Percentiles rank a stretch among this genome's conserved stretches.
Conservation (phyloP, 2,113 vertebrate species). For the Helogale parvula region DNA sequence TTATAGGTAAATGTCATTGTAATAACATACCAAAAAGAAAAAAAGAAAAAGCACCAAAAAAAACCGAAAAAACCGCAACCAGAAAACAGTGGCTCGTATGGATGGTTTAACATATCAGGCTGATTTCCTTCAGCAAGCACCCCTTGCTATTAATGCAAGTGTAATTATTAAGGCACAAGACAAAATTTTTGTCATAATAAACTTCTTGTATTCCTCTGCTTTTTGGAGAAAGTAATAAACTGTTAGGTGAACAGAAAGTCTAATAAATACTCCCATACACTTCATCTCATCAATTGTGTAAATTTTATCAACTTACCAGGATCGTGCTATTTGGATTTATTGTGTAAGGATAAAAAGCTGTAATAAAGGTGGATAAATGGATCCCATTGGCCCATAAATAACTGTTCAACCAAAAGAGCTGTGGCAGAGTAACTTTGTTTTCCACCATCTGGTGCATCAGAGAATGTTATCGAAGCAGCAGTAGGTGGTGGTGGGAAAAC, state of each 20-base stretch:
- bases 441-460: conserved; percentile 68
- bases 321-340: conserved; percentile 61
- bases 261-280: conserved; percentile 49
- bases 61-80: neutral
- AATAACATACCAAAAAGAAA: neutral
- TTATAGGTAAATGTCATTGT: neutral
- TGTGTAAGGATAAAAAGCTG: conserved; percentile 64
- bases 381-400: conserved; percentile 67
- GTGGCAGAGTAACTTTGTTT: conserved; percentile 60
- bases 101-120: neutral
- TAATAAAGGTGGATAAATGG: conserved; percentile 62
- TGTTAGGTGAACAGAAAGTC: conserved; percentile 18
- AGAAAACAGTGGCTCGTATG: neutral
- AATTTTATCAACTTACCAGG: conserved; percentile 58
- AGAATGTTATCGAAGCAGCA: conserved; percentile 70
- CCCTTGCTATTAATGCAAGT: neutral
- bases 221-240: conserved; percentile 45
- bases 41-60: neutral
- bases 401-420: conserved; percentile 41
- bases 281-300: conserved; percentile 57
- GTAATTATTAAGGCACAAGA: conserved; percentile 38
- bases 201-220: neutral
- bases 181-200: neutral
- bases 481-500: conserved; percentile 73
- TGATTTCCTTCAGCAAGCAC: neutral